Evolutionary conservation across 1,140 invertebrate species (phyloP), one percentile per base, ranked within the genome.

Genomic region (Dolichoris vasculosae): DNA sequence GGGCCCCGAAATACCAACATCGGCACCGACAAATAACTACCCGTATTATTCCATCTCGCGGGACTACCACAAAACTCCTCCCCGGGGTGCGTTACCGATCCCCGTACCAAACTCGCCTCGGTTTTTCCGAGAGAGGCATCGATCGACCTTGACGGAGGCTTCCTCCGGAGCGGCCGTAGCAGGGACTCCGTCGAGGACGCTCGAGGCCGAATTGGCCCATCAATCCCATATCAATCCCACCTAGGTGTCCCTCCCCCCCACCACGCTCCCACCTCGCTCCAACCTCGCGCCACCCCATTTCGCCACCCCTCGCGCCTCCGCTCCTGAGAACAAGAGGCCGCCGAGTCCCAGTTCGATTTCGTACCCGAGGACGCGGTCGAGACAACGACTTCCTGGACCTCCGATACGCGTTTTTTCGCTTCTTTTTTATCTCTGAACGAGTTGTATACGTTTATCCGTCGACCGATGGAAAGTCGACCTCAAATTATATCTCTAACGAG

Each of bases 1-100:
- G 13, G 46, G 46, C 38, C 38, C 86, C 88, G 88, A 93, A 93
- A 92, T 93, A 93, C 91, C 92, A 93, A 93, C 92, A 92, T 92
- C 91, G 91, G 91, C 90, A 91, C 92, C 92, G 93, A 93, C 92
- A 93, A 93, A 93, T 93, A 93, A 92, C 92, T 91, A 92, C 92
- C 91, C 91, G 90, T 92, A 92, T 93, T 92, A 92, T 93, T 90
- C 91, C 91, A 91, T 91, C 92, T 91, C 90, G 91, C 89, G 91
- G 9, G 89, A 92, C 92, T 93, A 93, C 92, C 92, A 55, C 23
- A 59, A 4, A 26, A 59, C 55, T 59, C 23, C 55, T 59, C 2
- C 64, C 30, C 20, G 2, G 30, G 75, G 64, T 32, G 6, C 11
- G 20, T 1, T 1, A 0, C 20, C 64, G 30, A 20, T 3, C 23